These are phyloP conservation scores for Idaea dimidiata DNA, from an alignment of 2,888 invertebrate genomes.

Conservation along the genomic window DNA sequence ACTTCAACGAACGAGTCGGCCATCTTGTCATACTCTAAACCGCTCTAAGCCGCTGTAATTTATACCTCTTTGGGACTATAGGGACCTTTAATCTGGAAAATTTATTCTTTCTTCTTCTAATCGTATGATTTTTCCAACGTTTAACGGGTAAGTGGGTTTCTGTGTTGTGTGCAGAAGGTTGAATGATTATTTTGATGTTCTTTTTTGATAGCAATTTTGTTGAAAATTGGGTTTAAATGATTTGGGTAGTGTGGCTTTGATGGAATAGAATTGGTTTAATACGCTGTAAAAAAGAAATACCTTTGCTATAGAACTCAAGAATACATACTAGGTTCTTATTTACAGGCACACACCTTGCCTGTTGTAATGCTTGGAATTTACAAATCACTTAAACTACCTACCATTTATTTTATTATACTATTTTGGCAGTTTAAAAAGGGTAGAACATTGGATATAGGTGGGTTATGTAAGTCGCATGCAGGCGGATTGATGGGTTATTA, in stretches of 20 bases:
- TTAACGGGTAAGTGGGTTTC: slow-evolving; percentile 23
- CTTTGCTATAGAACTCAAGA: background rate
- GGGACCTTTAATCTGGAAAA: slow-evolving; percentile 12
- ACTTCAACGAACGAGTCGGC: background rate
- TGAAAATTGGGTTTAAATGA: background rate
- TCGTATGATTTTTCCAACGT: slow-evolving; percentile 6
- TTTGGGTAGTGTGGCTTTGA: background rate
- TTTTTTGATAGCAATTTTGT: slow-evolving; percentile 10
- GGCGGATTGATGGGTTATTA: too few species aligned
- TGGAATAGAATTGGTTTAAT: background rate
- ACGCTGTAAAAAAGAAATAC: background rate
- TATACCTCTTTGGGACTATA: slow-evolving; percentile 6
- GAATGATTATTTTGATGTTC: slow-evolving; percentile 12
- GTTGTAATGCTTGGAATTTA: too few species aligned
- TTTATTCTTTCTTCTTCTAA: slow-evolving; percentile 16
- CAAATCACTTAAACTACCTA: too few species aligned
- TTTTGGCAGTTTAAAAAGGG: too few species aligned
- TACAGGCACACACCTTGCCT: background rate
- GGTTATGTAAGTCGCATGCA: too few species aligned
- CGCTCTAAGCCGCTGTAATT: slow-evolving; percentile 17
- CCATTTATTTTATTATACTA: too few species aligned
- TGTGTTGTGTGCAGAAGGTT: slow-evolving; percentile 17
- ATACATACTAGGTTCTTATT: background rate
- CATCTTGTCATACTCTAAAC: background rate
- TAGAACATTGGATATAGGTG: too few species aligned